Base-by-base conservation (phyloP, 1,140 invertebrate species). In the Diorhabda carinulata region DNA sequence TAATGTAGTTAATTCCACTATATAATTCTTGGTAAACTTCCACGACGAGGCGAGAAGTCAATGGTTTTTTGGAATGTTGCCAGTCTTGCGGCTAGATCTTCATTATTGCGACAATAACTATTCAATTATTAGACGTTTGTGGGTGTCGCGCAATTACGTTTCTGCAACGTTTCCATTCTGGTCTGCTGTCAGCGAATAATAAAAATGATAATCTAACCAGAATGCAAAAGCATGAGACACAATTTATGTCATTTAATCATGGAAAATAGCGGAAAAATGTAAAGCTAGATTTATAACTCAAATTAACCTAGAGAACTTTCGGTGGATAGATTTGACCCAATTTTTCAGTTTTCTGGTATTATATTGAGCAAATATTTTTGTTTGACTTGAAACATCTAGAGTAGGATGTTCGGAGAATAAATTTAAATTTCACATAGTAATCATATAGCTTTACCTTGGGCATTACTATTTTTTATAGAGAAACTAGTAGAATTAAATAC, bases 91-190 rank as follows among this genome's bases (percentile, higher is more conserved):
- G 47, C 47, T 5, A 10, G 43, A 62, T 62, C 61, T 62, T 62
- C 44, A 62, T 62, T 62, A 62, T 62, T n/a, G 43, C 61, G 43
- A 44, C 42, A 62, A 62, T 62, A 62, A 43, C 61, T 62, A 62
- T 62, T 62, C 61, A 62, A 62, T 62, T 62, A 62, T 62, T 62
- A 43, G 42, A 62, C 43, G 43, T 47, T 62, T 43, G 61, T 62
- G 43, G 61, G 61, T 45, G 61, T 62, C 42, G 61, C 43, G 61
- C 61, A 62, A 62, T 62, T 62, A 62, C 43, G n/a, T 5, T 8
- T 43, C 61, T 62, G 43, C 61, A 62, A 62, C 61, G 61, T 62
- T 44, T 62, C 44, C 61, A 44, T 62, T 62, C n/a, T 10, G 61
- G 8, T 62, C 6, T 10, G 61, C n/a, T 62, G 61, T 62, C 61